phyloP scores from a whole-genome alignment of 2,113 vertebrate species.

The Sialia sialis region DNA sequence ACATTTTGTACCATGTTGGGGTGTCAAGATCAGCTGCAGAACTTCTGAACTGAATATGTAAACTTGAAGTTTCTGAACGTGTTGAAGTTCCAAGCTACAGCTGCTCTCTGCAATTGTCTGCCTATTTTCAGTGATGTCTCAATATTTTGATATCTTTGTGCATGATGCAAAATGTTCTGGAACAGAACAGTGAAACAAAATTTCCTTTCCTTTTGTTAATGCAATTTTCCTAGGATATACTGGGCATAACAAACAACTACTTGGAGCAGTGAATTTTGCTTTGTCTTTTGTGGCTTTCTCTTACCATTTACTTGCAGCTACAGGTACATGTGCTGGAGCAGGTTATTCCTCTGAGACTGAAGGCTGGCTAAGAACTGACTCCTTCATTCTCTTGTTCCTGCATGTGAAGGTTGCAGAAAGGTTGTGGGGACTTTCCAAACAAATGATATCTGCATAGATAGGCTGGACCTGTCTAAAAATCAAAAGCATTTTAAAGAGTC shows the following conservation, averaged over 20 bases:
- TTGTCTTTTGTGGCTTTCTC: neutral
- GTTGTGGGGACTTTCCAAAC: neutral
- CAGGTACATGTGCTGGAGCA: neutral
- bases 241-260: neutral
- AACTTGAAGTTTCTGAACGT: neutral
- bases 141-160: slow-evolving; percentile 46
- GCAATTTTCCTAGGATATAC: neutral
- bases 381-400: neutral
- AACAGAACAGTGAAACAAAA: slow-evolving; percentile 2
- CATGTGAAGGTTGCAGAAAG: neutral
- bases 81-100: neutral
- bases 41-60: neutral
- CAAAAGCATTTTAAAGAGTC: neutral
- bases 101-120: neutral
- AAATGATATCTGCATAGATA: neutral
- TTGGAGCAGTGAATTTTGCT: neutral
- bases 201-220: slow-evolving; percentile 18
- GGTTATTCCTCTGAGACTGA: neutral
- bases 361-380: neutral
- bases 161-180: slow-evolving; percentile 6
- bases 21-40: neutral
- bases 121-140: slow-evolving; percentile 25
- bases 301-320: neutral
- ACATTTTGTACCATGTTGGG: rapidly evolving
- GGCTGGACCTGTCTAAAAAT: neutral